Base-by-base conservation (phyloP, 2,113 vertebrate genomes). In the Rhea pennata region DNA sequence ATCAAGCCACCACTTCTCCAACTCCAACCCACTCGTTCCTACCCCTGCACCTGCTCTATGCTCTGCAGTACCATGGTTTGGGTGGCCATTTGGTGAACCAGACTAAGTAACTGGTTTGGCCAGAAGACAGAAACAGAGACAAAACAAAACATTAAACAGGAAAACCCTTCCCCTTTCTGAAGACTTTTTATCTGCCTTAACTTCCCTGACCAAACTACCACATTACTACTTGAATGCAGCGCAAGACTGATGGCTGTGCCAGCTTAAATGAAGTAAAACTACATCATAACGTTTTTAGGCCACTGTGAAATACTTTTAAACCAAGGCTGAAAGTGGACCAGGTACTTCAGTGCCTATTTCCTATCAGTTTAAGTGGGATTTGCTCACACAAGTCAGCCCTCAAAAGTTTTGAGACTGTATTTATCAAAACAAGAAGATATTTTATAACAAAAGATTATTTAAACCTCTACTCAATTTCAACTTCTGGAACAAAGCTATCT, bases 131-230 rank as follows among this genome's bases (percentile, higher is more conserved):
- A 48, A 46, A 14, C 44, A 46, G 33, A 48, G 15, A 15, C 44
- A 46, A 59, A 59, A 33, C 56, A 59, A 11, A 59, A 59, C 19
- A 59, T 17, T 16, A 59, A 59, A 59, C 56, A 59, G 29, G 33
- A 59, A 20, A 59, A 19, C 5, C 56, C 29, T 58, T 19, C 56
- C 46, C 78, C 31, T 59, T 72, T 78, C 56, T 72, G 14, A 74
- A 44, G 0, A 0, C 15, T 64, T 46, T 76, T 10, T 24, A 24
- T 3, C 17, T 56, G 59, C 13, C 39, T 56, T 44, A 42, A 50
- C 66, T 77, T 33, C 64, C 6, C 23, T 26, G 58, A 58, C 36
- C 61, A 86, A 54, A 27, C 56, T 33, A 87, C 14, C 50, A 44
- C 29, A 58, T 0, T 0, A 51, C 19, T 27, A 39, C 44, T 86